Conservation (phyloP, 2,888 invertebrate species). For the Drosophila cognata region DNA sequence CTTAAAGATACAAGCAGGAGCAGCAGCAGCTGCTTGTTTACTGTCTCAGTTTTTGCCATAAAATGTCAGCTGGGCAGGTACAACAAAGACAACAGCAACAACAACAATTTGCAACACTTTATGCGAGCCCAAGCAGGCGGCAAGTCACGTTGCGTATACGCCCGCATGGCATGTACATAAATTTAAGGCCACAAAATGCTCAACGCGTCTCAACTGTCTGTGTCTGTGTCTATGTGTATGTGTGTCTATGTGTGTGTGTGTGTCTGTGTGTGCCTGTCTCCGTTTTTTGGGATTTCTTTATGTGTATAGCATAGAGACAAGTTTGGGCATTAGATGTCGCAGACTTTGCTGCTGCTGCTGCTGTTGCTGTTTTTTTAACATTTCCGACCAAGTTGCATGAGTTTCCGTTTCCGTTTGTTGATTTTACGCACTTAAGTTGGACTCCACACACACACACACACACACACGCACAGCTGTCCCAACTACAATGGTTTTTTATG, state of each 20-base stretch:
- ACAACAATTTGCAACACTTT: slow-evolving; percentile 70
- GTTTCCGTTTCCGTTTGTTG: slow-evolving; percentile 75
- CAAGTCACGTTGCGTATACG: slow-evolving; percentile 71
- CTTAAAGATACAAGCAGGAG: slow-evolving; percentile 37
- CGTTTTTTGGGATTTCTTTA: slow-evolving; percentile 6
- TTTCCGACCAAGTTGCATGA: slow-evolving; percentile 74
- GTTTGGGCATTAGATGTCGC: slow-evolving; percentile 12
- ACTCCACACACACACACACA: background rate
- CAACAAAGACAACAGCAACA: slow-evolving; percentile 17
- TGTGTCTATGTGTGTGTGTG: slow-evolving; percentile 1
- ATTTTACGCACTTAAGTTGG: slow-evolving; percentile 66
- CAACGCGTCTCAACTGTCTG: slow-evolving; percentile 24
- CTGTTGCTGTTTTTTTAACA: slow-evolving; percentile 52
- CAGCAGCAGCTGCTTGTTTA: slow-evolving; percentile 3
- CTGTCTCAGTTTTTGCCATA: slow-evolving; percentile 32
- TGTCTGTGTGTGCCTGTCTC: background rate
- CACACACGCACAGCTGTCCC: background rate
- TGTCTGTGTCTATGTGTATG: slow-evolving; percentile 5
- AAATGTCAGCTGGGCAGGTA: slow-evolving; percentile 52
- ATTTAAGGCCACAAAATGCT: slow-evolving; percentile 66
- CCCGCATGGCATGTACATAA: slow-evolving; percentile 64
- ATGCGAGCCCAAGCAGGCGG: slow-evolving; percentile 45
- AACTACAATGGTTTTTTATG: slow-evolving; percentile 66
- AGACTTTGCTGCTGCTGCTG: background rate
- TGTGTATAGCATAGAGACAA: slow-evolving; percentile 5